These are phyloP conservation scores for Clarias macrocephalus DNA, from an alignment of 2,113 vertebrate genomes.

Conservation along the genomic window DNA sequence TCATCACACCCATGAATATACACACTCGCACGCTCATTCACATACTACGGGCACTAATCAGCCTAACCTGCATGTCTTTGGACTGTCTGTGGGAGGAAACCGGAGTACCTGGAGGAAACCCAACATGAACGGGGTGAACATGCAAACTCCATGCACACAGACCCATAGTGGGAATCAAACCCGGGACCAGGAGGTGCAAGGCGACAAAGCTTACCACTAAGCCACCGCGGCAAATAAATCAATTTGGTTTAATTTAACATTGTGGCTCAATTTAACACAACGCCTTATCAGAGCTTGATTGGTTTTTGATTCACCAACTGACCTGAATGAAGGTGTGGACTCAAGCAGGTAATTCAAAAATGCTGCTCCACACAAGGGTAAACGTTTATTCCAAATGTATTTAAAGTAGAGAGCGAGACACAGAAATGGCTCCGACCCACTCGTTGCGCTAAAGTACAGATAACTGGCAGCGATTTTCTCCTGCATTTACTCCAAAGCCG, in stretches of 20 bases:
- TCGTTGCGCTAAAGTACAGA: constrained; percentile 51
- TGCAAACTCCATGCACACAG: too few species aligned
- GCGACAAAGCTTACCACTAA: too few species aligned
- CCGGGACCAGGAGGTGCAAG: too few species aligned
- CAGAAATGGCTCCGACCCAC: constrained; percentile 24
- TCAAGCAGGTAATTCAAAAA: constrained; percentile 39
- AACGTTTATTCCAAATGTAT: constrained; percentile 35
- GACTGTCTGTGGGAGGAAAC: too few species aligned
- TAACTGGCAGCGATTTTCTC: constrained; percentile 38
- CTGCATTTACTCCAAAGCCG: constrained; percentile 13
- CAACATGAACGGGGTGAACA: too few species aligned
- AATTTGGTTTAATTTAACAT: neutral
- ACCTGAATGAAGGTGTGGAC: constrained; percentile 29
- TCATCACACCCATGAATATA: too few species aligned
- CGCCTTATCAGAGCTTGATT: neutral
- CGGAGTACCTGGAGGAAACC: too few species aligned
- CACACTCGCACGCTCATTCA: too few species aligned
- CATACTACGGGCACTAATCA: too few species aligned
- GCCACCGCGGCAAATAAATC: neutral
- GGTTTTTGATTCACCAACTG: constrained; percentile 1
- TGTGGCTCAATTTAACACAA: too few species aligned
- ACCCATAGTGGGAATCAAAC: too few species aligned
- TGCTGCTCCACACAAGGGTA: constrained; percentile 5
- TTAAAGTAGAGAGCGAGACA: neutral
- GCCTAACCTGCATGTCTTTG: too few species aligned